These are phyloP conservation scores for Andrena cerasifolii DNA, from an alignment of 1,140 invertebrate genomes.

Conservation along the genomic window DNA sequence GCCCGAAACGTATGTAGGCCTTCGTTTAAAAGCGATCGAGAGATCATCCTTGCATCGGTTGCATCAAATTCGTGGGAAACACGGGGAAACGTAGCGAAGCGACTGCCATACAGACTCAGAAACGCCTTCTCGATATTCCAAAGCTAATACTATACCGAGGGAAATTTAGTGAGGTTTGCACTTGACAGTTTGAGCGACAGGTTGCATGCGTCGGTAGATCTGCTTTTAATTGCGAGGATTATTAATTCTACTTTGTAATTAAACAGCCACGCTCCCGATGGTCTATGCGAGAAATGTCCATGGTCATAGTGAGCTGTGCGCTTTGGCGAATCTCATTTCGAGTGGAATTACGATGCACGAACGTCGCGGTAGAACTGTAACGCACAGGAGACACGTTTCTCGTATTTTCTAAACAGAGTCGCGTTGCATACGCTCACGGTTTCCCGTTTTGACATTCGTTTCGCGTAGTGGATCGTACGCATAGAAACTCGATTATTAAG, in stretches of 20 bases:
- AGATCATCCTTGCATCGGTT: no score
- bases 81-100: no score
- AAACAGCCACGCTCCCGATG: neutral
- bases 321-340: neutral
- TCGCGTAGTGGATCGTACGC: neutral
- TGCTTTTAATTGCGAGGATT: neutral
- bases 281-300: no score
- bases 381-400: slow-evolving; percentile 7
- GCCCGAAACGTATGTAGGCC: no score
- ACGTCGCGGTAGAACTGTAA: neutral
- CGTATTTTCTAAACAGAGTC: slow-evolving; percentile 5
- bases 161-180: neutral
- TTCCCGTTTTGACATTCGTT: neutral
- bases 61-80: no score
- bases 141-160: no score
- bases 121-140: no score
- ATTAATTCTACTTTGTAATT: neutral
- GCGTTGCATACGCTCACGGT: neutral
- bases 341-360: neutral
- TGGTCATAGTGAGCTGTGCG: neutral
- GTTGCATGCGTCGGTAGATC: neutral
- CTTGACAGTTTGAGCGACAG: neutral
- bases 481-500: slow-evolving; percentile 1
- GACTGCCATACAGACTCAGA: no score
- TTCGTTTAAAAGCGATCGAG: neutral